Conservation (phyloP, 2,888 invertebrate genomes). For the Aproaerema taeniolella region DNA sequence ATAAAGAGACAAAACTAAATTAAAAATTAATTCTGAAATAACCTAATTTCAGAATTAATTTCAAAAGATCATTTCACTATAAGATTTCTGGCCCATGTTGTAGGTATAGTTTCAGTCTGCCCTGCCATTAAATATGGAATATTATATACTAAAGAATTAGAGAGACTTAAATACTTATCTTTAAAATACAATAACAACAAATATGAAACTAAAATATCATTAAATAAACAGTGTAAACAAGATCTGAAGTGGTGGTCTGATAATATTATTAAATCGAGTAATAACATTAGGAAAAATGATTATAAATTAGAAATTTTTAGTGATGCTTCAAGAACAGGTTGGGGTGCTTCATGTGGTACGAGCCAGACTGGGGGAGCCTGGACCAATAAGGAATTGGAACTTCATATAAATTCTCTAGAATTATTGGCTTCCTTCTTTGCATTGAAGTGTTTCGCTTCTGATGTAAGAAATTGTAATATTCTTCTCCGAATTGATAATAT, state of each 20-base stretch:
- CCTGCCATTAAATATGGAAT: conserved; percentile 13
- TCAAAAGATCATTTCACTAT: background rate
- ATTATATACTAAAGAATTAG: conserved; percentile 14
- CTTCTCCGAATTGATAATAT: conserved; percentile 16
- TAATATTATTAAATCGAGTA: conserved; percentile 2
- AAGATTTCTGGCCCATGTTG: conserved; percentile 11
- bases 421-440: conserved; percentile 15
- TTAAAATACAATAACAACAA: conserved; percentile 1
- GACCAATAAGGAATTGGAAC: conserved; percentile 7
- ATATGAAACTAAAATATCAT: conserved; percentile 5
- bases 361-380: conserved; percentile 15
- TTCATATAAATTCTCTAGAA: conserved; percentile 17
- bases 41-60: conserved; percentile 1
- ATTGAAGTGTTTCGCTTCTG: conserved; percentile 12
- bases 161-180: conserved; percentile 12
- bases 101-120: conserved; percentile 12
- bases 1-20: no score
- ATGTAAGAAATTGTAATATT: conserved; percentile 12
- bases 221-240: background rate
- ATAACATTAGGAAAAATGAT: conserved; percentile 5
- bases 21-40: background rate
- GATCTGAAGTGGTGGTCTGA: conserved; percentile 14
- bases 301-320: conserved; percentile 11
- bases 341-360: conserved; percentile 14
- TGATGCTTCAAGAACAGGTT: conserved; percentile 18